Percentiles rank a stretch among this genome's conserved stretches.
Conservation (phyloP, 2,888 invertebrate species). For the Imbricaverruca yamaguchii region DNA sequence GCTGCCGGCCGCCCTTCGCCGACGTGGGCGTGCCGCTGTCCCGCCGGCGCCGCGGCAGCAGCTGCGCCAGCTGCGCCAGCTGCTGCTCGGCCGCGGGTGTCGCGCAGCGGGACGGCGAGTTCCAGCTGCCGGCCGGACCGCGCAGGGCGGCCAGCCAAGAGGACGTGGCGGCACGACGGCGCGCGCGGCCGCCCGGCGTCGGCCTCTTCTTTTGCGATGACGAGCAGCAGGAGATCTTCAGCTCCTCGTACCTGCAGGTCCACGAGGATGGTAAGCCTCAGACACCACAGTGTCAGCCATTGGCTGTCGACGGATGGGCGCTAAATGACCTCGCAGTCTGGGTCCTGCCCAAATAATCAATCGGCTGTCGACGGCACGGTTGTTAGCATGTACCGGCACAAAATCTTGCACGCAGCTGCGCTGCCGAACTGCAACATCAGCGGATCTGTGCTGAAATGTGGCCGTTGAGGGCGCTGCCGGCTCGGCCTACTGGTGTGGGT, state of each 20-base stretch:
- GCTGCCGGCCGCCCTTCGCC: conserved; percentile 16
- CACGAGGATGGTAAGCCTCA: conserved; percentile 47
- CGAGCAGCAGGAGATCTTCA: conserved; percentile 76
- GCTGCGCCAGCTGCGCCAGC: background rate
- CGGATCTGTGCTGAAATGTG: no score
- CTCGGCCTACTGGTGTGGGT: no score
- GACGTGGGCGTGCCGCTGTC: background rate
- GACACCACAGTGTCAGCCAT: no score
- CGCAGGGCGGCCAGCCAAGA: background rate
- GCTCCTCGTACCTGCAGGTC: conserved; percentile 62
- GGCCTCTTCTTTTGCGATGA: conserved; percentile 61
- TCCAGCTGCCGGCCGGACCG: background rate
- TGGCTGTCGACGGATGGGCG: no score
- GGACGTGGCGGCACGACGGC: background rate
- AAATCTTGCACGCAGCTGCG: no score
- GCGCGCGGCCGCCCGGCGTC: conserved; percentile 28
- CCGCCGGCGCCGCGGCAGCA: background rate
- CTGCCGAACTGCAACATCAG: no score
- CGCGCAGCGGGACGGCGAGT: background rate
- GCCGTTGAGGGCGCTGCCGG: no score
- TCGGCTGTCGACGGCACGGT: no score
- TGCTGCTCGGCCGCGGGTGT: background rate
- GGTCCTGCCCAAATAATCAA: no score
- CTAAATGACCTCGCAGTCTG: no score
- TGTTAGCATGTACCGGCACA: no score